phyloP scores from a whole-genome alignment of 2,888 invertebrate species.

The Elmis aenea region DNA sequence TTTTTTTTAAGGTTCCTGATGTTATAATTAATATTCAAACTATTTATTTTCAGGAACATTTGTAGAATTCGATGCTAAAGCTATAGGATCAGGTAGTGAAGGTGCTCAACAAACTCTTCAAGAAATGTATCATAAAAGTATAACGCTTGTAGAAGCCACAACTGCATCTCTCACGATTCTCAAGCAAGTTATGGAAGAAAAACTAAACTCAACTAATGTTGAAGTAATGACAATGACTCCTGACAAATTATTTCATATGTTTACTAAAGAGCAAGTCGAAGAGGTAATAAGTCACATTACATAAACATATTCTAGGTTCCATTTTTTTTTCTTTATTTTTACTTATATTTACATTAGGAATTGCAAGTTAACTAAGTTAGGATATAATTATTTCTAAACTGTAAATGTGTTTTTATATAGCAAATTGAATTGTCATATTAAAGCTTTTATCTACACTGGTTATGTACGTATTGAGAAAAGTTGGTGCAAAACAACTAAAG shows the following conservation, averaged over 20 bases:
- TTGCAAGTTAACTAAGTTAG: too few relatives aligned
- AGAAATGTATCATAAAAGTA: slow-evolving; percentile 73
- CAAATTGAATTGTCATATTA: too few relatives aligned
- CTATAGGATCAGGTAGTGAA: slow-evolving; percentile 98
- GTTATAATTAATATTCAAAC: too few relatives aligned
- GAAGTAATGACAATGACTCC: slow-evolving; percentile 95
- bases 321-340: too few relatives aligned
- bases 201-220: slow-evolving; percentile 92
- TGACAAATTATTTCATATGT: slow-evolving; percentile 80
- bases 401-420: too few relatives aligned
- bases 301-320: too few relatives aligned
- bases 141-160: slow-evolving; percentile 91
- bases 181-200: slow-evolving; percentile 99
- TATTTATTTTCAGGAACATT: slow-evolving; percentile 88
- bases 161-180: slow-evolving; percentile 87
- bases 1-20: too few relatives aligned
- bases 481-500: too few relatives aligned
- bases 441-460: too few relatives aligned
- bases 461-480: too few relatives aligned
- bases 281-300: slow-evolving; percentile 62
- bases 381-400: too few relatives aligned
- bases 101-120: slow-evolving; percentile 94
- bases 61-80: slow-evolving; percentile 96
- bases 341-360: too few relatives aligned
- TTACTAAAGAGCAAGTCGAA: slow-evolving; percentile 83